These are phyloP conservation scores for Ispidina lecontei DNA, from an alignment of 2,797 vertebrate species.

Conservation along the genomic window DNA sequence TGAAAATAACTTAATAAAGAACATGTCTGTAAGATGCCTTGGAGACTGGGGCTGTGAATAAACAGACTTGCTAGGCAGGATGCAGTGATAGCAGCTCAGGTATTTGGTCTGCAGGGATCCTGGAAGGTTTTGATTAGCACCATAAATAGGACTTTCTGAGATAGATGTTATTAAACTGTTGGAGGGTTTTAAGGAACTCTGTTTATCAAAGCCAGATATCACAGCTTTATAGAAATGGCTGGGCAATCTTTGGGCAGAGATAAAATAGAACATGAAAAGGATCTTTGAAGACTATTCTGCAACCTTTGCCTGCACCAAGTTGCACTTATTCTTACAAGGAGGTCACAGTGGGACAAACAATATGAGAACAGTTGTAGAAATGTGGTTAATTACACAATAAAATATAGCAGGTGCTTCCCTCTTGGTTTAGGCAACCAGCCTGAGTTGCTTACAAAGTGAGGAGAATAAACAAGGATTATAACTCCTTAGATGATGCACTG, in stretches of 20 bases:
- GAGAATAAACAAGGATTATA: background rate
- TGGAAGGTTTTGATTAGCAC: slow-evolving; percentile 20
- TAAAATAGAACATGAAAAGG: slow-evolving; percentile 36
- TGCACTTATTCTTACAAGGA: background rate
- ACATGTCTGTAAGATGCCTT: background rate
- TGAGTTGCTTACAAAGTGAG: background rate
- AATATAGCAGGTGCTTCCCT: background rate
- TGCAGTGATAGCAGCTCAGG: background rate
- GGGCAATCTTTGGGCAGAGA: background rate
- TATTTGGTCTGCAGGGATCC: background rate
- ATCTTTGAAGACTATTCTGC: slow-evolving; percentile 23
- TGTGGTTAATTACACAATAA: background rate
- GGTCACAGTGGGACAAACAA: background rate
- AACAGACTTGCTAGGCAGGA: background rate
- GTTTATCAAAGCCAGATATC: slow-evolving; percentile 35
- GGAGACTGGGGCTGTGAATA: background rate
- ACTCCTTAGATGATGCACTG: background rate
- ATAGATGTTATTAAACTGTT: background rate
- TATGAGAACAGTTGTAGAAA: background rate
- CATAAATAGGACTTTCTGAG: slow-evolving; percentile 28
- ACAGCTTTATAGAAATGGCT: background rate
- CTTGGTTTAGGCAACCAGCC: background rate
- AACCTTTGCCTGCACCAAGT: background rate
- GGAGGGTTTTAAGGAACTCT: slow-evolving; percentile 8
- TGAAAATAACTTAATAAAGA: slow-evolving; percentile 27